A percentile compares a stretch with the other conserved stretches of the same genome.
phyloP scores from a whole-genome alignment of 2,113 vertebrate species.

The Aegypius monachus region DNA sequence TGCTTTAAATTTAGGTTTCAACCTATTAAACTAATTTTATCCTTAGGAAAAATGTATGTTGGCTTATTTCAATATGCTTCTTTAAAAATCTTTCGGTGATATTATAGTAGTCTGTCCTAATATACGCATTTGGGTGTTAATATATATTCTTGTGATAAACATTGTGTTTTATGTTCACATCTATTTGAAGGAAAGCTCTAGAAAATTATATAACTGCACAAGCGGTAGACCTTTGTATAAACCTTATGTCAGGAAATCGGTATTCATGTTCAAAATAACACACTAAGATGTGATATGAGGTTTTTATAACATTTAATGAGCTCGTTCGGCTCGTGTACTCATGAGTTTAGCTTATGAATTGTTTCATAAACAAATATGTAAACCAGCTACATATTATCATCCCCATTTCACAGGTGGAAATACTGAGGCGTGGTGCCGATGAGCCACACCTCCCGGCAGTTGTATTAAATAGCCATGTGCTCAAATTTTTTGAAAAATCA shows the following conservation, averaged over 20 bases:
- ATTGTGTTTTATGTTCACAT: not conserved
- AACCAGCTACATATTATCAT: not conserved
- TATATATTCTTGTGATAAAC: not conserved
- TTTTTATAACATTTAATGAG: not conserved
- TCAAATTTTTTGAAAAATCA: not conserved
- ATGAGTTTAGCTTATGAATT: not conserved
- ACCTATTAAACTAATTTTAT: not conserved
- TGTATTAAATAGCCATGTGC: not conserved
- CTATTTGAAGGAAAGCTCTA: not conserved
- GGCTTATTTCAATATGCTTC: not conserved
- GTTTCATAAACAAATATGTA: not conserved
- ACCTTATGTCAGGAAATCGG: not conserved
- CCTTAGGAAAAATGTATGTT: not conserved
- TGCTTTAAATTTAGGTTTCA: not conserved
- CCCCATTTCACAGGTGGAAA: constrained; percentile 9
- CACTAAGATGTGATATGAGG: accelerated
- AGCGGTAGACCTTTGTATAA: not conserved
- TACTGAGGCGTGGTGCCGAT: not conserved
- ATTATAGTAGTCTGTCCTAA: not conserved
- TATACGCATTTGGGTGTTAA: not conserved
- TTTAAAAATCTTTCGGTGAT: not conserved
- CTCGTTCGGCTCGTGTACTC: not conserved
- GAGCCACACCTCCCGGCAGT: not conserved
- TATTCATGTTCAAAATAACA: not conserved
- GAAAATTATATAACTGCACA: not conserved